Evolutionary conservation across 2,797 vertebrate genomes (phyloP).

Genomic region (Dicrostonyx torquatus): DNA sequence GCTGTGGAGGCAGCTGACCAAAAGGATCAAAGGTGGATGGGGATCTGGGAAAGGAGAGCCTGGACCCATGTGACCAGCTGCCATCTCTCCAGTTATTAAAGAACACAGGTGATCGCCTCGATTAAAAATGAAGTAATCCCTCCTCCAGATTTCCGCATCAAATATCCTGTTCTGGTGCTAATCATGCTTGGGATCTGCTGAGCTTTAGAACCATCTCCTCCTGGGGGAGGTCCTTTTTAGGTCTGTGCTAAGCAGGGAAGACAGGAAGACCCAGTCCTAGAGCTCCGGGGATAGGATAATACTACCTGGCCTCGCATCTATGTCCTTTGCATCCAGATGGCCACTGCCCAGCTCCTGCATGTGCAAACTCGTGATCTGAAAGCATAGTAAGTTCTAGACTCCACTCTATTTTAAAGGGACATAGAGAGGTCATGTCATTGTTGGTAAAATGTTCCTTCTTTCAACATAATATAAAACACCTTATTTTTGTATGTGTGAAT

Average conservation of each 20-base stretch:
- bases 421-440: conserved; percentile 49
- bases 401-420: conserved; percentile 47
- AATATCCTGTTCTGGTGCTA: neutral
- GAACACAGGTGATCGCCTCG: neutral
- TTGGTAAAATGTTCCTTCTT: conserved; percentile 38
- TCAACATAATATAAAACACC: conserved; percentile 37
- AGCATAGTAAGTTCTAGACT: conserved; percentile 39
- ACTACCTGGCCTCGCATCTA: conserved; percentile 5
- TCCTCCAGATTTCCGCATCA: neutral
- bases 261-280: neutral
- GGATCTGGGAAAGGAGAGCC: neutral
- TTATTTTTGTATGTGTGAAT: neutral
- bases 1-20: neutral
- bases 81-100: neutral
- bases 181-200: conserved; percentile 56
- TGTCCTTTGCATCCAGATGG: conserved; percentile 37
- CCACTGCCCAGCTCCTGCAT: neutral
- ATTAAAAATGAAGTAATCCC: neutral
- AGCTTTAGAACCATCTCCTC: neutral
- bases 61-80: neutral
- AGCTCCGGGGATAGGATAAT: neutral
- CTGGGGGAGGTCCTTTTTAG: neutral
- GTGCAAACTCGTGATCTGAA: neutral
- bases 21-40: neutral
- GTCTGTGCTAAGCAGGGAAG: conserved; percentile 40